Percentiles rank a stretch among this genome's conserved stretches.
These are phyloP conservation scores for Lasioglossum malachurum DNA, from an alignment of 2,888 invertebrate species.

Conservation along the genomic window DNA sequence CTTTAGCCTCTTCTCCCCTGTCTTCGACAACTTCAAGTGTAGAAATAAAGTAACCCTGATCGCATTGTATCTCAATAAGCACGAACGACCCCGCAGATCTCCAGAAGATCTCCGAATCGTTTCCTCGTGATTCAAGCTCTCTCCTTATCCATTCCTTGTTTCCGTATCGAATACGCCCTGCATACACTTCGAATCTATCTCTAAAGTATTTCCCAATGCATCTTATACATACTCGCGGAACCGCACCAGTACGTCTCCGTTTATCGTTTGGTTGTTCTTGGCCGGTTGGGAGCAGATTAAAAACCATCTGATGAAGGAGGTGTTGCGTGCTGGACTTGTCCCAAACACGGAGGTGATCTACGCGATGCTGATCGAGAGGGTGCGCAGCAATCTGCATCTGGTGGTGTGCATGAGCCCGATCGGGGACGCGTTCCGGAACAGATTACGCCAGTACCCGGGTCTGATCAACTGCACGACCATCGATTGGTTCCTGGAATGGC, in stretches of 20 bases:
- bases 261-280: background rate
- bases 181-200: constrained; percentile 2
- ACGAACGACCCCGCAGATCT: background rate
- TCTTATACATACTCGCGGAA: background rate
- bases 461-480: constrained; percentile 95
- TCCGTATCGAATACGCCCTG: constrained; percentile 14
- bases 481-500: constrained; percentile 97
- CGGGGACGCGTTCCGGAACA: constrained; percentile 93
- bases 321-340: constrained; percentile 86
- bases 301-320: constrained; percentile 87
- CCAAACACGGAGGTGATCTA: constrained; percentile 90
- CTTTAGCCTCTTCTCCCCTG: background rate
- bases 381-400: constrained; percentile 91
- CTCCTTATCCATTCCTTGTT: constrained; percentile 2
- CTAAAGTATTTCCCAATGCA: constrained; percentile 17
- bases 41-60: background rate
- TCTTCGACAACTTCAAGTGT: background rate
- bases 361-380: constrained; percentile 91
- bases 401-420: constrained; percentile 95
- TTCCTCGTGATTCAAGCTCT: background rate
- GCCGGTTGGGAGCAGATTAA: constrained; percentile 86
- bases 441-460: constrained; percentile 95
- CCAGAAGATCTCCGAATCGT: background rate
- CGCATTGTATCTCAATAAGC: background rate
- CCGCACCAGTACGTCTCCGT: background rate